Base-by-base conservation (phyloP, 1,140 invertebrate genomes). In the Steinernema khuongi region DNA sequence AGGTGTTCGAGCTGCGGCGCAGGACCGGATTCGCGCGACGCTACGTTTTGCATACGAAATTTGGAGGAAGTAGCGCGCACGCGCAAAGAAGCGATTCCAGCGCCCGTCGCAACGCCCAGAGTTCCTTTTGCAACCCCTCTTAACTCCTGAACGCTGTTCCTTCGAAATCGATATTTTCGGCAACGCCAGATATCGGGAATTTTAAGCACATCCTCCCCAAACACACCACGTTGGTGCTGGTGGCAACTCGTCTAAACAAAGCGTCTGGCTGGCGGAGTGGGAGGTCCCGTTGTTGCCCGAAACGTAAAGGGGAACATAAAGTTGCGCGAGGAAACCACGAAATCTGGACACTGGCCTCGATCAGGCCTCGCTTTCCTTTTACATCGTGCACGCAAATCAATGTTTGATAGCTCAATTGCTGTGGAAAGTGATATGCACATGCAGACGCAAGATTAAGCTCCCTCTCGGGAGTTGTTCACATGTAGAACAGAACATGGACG, bases 111-210 rank as follows among this genome's bases (percentile, higher is more conserved):
- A n/a, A n/a, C 7, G 36, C 7, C 7, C 36, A 41, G 36, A 41
- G n/a, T 11, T 41, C 26, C 14, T 14, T 4, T 17, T 60, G 50
- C 7, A n/a, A 14, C 22, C 4, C 22, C 50, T 60, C 50, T 4
- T 7, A 11, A 60, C 50, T 60, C 50, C 26, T 60, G 50, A 60
- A 60, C 50, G 50, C 50, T 60, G 50, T 60, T 60, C 50, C 22
- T 60, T 22, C 50, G 22, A 60, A 60, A 60, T 60, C 50, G 50
- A 60, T 60, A 60, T 60, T 60, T n/a, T 60, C 22, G 19, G 50
- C 50, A 60, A 60, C 11, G 50, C 22, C 22, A 41, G 11, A n/a
- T 60, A 60, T 60, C 22, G 50, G 50, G 50, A 60, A 14, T 60
- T 60, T 60, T 60, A n/a, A 14, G 50, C 14, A 60, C 50, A 22